Base-by-base conservation (phyloP, 1,140 invertebrate genomes). In the Drosophila lacertosa region DNA sequence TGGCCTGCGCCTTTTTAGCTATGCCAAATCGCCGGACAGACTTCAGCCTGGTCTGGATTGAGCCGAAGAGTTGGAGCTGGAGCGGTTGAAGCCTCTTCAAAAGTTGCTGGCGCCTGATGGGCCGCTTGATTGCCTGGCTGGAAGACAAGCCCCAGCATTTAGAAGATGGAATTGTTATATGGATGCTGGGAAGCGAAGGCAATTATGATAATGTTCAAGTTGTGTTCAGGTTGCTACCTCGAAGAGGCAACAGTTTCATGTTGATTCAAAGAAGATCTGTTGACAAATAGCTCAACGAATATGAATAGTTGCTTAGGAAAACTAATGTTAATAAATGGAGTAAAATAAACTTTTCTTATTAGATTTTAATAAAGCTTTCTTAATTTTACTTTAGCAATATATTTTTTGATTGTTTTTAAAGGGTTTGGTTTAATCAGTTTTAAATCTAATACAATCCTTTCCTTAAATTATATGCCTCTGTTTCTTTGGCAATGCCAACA, bases 191-290 rank as follows among this genome's bases (percentile, higher is more conserved):
- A 53, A 60, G n/a, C 26, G 69, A 39, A 60, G 63, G 55, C 69
- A 67, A 72, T 72, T 72, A 72, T 67, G 69, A 67, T 72, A 72
- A 67, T 72, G 69, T 15, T 42, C 24, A 67, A 72, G 69, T 67
- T 67, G 47, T 67, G 47, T 26, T 44, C 51, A 42, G 53, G 60
- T 55, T 57, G 20, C 65, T 33, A 54, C 59, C 58, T 45, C 37
- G 51, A 53, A 60, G 29, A 29, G 6, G 26, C 26, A 7, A 7
- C 26, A 26, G 4, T 26, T 29, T 29, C 26, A 29, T 29, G 26
- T 29, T 29, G 26, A 29, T 29, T 29, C 24, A 50, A n/a, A 11
- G 11, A 13, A 11, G 4, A n/a, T 29, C 13, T 16, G 5, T 10
- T 9, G 13, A 2, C 26, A 29, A 29, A 29, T 29, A 29, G 26